Conservation (phyloP, 2,888 invertebrate species). For the Macrosoma leucophasiata region DNA sequence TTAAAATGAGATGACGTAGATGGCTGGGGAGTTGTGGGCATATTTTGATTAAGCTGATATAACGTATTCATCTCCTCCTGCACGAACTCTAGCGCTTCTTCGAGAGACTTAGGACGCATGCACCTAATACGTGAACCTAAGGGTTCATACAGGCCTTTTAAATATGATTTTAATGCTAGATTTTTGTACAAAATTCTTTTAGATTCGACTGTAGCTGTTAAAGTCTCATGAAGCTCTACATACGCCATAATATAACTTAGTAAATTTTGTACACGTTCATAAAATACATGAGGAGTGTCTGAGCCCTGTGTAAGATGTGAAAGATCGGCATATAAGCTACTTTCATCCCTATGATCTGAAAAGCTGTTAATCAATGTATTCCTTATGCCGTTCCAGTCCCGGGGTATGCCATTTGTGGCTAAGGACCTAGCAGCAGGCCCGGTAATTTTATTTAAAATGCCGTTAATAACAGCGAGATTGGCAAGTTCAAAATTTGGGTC, state of each 20-base stretch:
- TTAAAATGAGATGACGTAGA: slow-evolving; percentile 3
- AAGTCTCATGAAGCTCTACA: slow-evolving; percentile 1
- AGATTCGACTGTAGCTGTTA: slow-evolving; percentile 1
- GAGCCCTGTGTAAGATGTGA: neutral
- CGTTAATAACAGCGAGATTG: slow-evolving; percentile 19
- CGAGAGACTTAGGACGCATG: slow-evolving; percentile 3
- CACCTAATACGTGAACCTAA: slow-evolving; percentile 3
- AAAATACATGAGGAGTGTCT: slow-evolving; percentile 4
- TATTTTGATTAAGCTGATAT: slow-evolving; percentile 7
- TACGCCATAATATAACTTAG: slow-evolving; percentile 19
- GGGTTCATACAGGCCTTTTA: slow-evolving; percentile 5
- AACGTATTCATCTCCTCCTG: slow-evolving; percentile 4
- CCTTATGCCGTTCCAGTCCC: slow-evolving; percentile 20
- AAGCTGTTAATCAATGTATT: slow-evolving; percentile 26
- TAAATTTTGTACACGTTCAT: slow-evolving; percentile 5
- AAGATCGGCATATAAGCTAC: slow-evolving; percentile 20
- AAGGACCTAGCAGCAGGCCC: slow-evolving; percentile 19
- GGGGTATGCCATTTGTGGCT: slow-evolving; percentile 21
- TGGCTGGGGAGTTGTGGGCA: slow-evolving; percentile 5
- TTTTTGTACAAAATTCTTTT: slow-evolving; percentile 7
- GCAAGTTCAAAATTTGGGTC: slow-evolving; percentile 9
- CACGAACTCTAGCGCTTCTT: slow-evolving; percentile 2
- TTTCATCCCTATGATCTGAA: slow-evolving; percentile 27
- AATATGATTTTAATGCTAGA: neutral
- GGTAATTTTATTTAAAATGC: slow-evolving; percentile 24